Conservation (phyloP, 2,797 vertebrate genomes). For the Esox masquinongy region DNA sequence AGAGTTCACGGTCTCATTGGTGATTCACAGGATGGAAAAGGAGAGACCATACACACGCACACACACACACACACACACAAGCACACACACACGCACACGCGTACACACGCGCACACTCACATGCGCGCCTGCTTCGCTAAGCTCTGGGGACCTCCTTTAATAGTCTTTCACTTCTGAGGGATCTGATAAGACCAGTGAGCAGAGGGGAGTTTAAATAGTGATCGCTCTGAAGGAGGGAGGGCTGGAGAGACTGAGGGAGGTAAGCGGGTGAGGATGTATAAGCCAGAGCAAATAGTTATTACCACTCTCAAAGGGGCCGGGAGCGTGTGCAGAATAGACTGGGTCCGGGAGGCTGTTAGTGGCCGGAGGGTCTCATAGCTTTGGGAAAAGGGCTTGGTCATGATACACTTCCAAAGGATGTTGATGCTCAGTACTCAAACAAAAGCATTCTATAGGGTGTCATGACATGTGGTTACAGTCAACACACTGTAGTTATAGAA, state of each 20-base stretch:
- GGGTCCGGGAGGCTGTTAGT: conserved; percentile 55
- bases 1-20: conserved; percentile 63
- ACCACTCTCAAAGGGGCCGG: conserved; percentile 69
- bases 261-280: conserved; percentile 58
- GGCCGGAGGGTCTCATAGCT: conserved; percentile 58
- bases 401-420: neutral
- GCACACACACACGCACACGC: conserved; percentile 37
- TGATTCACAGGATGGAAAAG: conserved; percentile 56
- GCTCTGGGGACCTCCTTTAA: conserved; percentile 65
- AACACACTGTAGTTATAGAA: neutral
- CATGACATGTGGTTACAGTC: neutral
- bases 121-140: neutral
- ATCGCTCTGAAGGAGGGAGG: conserved; percentile 60
- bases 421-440: neutral
- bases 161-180: conserved; percentile 65
- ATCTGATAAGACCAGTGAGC: conserved; percentile 63
- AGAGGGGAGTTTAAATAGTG: conserved; percentile 66
- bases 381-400: conserved; percentile 68
- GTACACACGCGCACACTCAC: conserved; percentile 23
- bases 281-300: conserved; percentile 79
- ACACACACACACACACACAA: conserved; percentile 22
- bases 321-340: conserved; percentile 72
- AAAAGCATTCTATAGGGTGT: neutral
- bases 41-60: conserved; percentile 34
- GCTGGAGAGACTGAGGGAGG: conserved; percentile 30